Evolutionary conservation across 2,113 vertebrate genomes (phyloP), one percentile per base, ranked within the genome.

Genomic region (Mirounga angustirostris): DNA sequence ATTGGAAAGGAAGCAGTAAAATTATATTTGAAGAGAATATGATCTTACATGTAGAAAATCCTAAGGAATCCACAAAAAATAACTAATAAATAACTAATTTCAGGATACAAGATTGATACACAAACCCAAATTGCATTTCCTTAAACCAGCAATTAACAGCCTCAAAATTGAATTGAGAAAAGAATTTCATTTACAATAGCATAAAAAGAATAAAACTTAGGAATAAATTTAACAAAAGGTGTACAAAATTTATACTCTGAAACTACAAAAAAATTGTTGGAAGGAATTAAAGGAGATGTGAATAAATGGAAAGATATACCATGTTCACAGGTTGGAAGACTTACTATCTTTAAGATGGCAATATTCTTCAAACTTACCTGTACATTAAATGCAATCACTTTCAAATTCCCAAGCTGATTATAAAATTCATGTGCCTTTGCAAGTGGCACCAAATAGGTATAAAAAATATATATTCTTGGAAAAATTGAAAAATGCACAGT

Each of bases 101-200:
- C 46, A 43, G n/a, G 9, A 52, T 86, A 65, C 78, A 56, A 54
- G n/a, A 19, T 78, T 58, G 74, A 54, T 67, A 54, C 54, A 78
- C 5, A 22, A 84, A 52, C 61, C 18, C 26, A 4, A 69, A 69
- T 15, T 59, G 30, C 36, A 59, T 71, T 94, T 69, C 63, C 7
- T 71, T 80, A 80, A 10, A 71, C 52, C 71, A 85, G 21, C 5
- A 78, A 69, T 67, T 69, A 30, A 79, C 26, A 79, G 4, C 4
- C 43, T 92, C 10, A 71, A 79, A 80, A 71, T 61, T 15, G 86
- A 95, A 86, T 61, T 80, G 33, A 33, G 19, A 86, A 86, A 95
- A 36, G 19, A 91, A 63, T 52, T 76, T 9, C 28, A 78, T 46
- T 40, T 80, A 78, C 16, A 69, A 54, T 19, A 80, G 19, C 33